phyloP scores from a whole-genome alignment of 2,113 vertebrate species.

The Zingel zingel region DNA sequence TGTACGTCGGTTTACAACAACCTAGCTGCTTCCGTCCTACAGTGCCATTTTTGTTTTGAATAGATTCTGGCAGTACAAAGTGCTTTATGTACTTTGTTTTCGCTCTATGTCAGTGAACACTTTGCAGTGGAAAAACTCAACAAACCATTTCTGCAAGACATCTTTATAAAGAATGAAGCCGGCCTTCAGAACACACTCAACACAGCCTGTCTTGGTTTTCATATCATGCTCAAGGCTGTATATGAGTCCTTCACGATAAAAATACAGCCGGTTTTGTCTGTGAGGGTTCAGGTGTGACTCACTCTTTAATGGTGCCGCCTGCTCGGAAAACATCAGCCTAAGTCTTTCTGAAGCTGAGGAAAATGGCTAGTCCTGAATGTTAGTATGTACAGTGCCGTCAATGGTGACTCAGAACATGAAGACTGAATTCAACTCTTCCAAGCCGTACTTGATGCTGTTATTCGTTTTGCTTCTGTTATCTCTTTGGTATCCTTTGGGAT shows the following conservation, averaged over 20 bases:
- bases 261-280: constrained; percentile 42
- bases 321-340: not conserved
- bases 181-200: not conserved
- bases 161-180: too few species aligned
- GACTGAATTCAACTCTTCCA: not conserved
- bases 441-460: not conserved
- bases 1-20: too few species aligned
- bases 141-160: not conserved
- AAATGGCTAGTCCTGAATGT: not conserved
- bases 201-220: constrained; percentile 7
- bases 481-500: constrained; percentile 8
- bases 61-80: not conserved
- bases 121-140: not conserved
- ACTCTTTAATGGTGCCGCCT: constrained; percentile 14
- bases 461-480: not conserved
- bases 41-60: not conserved
- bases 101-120: not conserved
- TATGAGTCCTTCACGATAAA: constrained; percentile 15
- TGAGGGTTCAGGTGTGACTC: constrained; percentile 50
- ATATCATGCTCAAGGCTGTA: constrained; percentile 10
- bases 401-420: not conserved
- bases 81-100: not conserved
- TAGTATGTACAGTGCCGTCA: not conserved
- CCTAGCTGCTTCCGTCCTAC: too few species aligned
- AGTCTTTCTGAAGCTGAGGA: not conserved